Conservation (phyloP, 2,888 invertebrate genomes). For the Amiota mariae region DNA sequence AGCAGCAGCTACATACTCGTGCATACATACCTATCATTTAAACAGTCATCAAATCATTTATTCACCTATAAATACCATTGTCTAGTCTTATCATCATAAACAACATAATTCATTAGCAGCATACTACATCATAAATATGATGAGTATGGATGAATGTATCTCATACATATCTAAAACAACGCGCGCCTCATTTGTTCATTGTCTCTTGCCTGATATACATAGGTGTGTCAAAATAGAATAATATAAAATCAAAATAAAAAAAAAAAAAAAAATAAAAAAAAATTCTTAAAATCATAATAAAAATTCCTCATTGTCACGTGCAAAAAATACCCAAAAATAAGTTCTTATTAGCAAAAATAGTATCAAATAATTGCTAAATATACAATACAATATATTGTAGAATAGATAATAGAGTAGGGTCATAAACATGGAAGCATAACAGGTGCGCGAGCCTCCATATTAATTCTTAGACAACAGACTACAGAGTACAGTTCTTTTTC, state of each 20-base stretch:
- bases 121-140: too few species aligned
- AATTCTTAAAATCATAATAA: constrained; percentile 10
- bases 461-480: too few species aligned
- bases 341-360: constrained; percentile 51
- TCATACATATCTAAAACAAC: not conserved
- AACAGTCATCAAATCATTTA: too few species aligned
- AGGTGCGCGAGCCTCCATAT: not conserved
- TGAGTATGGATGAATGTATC: not conserved
- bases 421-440: too few species aligned
- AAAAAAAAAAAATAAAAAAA: too few species aligned
- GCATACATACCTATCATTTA: not conserved
- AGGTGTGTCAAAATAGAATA: constrained; percentile 36
- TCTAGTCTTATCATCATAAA: not conserved
- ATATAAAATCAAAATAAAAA: not conserved
- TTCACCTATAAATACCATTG: not conserved
- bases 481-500: too few species aligned
- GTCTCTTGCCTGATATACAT: constrained; percentile 41
- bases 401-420: too few species aligned
- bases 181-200: constrained; percentile 31
- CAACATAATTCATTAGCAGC: not conserved
- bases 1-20: not conserved
- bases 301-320: constrained; percentile 52
- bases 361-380: too few species aligned
- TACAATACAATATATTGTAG: too few species aligned
- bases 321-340: constrained; percentile 47